A percentile compares a stretch with the other conserved stretches of the same genome.
phyloP scores from a whole-genome alignment of 2,888 invertebrate genomes.

The Agonopterix alstromeriana region DNA sequence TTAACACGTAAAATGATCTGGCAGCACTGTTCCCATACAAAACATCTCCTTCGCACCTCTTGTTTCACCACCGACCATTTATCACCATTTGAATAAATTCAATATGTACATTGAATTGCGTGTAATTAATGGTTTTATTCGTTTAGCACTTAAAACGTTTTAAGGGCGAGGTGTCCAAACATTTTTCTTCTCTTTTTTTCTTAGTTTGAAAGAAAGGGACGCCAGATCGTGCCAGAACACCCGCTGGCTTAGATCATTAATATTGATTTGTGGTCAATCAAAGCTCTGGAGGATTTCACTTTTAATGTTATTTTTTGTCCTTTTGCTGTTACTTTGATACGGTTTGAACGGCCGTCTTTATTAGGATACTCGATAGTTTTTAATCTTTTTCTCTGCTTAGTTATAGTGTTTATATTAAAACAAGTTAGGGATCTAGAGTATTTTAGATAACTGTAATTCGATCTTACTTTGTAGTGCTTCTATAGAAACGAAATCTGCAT shows the following conservation, averaged over 20 bases:
- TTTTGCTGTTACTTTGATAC: slow-evolving; percentile 3
- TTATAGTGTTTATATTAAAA: background rate
- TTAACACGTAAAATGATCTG: too few relatives aligned
- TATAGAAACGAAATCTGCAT: too few relatives aligned
- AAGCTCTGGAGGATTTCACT: slow-evolving; percentile 71
- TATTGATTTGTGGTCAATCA: slow-evolving; percentile 79
- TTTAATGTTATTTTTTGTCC: slow-evolving; percentile 68
- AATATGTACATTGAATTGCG: slow-evolving; percentile 76
- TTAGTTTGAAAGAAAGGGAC: slow-evolving; percentile 31
- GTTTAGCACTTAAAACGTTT: slow-evolving; percentile 75
- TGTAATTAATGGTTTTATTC: slow-evolving; percentile 77
- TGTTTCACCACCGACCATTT: slow-evolving; percentile 61
- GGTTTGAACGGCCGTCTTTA: slow-evolving; percentile 5
- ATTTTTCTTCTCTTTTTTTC: slow-evolving; percentile 41
- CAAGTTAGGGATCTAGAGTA: too few relatives aligned
- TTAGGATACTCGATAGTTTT: slow-evolving; percentile 3
- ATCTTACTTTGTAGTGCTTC: too few relatives aligned
- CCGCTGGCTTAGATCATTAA: slow-evolving; percentile 74
- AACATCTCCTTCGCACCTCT: slow-evolving; percentile 56
- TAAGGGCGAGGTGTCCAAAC: slow-evolving; percentile 75
- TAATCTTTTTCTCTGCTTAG: background rate
- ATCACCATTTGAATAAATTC: slow-evolving; percentile 77
- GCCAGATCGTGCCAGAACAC: slow-evolving; percentile 46
- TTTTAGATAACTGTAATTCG: too few relatives aligned
- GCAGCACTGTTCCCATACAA: background rate